Conservation (phyloP, 2,888 invertebrate species). For the Rapana venosa region DNA sequence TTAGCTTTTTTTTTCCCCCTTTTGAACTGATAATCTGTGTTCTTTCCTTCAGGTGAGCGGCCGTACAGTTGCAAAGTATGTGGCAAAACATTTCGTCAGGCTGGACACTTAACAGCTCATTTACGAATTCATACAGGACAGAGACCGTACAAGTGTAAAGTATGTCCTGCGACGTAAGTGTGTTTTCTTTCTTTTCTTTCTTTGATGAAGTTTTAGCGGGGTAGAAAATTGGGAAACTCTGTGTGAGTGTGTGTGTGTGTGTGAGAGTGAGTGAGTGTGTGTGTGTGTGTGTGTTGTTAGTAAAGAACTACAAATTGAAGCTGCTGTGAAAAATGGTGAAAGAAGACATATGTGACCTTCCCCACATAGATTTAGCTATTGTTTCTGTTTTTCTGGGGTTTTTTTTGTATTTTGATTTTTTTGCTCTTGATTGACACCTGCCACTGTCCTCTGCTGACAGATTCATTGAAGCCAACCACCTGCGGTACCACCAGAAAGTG, state of each 20-base stretch:
- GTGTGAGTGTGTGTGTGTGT: too few species aligned
- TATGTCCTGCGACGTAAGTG: conserved; percentile 28
- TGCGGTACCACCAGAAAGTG: conserved; percentile 46
- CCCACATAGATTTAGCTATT: too few species aligned
- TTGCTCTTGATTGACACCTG: too few species aligned
- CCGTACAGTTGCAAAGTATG: conserved; percentile 36
- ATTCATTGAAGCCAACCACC: conserved; percentile 40
- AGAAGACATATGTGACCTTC: too few species aligned
- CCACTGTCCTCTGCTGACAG: not conserved
- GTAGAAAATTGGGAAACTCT: too few species aligned
- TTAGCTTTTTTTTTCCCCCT: not conserved
- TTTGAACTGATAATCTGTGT: too few species aligned
- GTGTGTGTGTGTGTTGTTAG: too few species aligned
- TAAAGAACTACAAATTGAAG: too few species aligned
- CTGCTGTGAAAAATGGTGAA: too few species aligned
- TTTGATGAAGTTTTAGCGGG: not conserved
- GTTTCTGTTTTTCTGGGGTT: too few species aligned
- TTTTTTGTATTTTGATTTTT: too few species aligned
- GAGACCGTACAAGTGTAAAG: conserved; percentile 30
- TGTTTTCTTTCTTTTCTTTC: not conserved
- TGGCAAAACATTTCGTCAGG: conserved; percentile 35
- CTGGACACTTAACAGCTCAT: conserved; percentile 22
- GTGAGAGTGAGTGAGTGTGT: too few species aligned
- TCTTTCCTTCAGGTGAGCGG: conserved; percentile 24
- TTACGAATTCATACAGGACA: conserved; percentile 31